Conservation (phyloP, 2,888 invertebrate genomes). For the Ophioninae sp. region DNA sequence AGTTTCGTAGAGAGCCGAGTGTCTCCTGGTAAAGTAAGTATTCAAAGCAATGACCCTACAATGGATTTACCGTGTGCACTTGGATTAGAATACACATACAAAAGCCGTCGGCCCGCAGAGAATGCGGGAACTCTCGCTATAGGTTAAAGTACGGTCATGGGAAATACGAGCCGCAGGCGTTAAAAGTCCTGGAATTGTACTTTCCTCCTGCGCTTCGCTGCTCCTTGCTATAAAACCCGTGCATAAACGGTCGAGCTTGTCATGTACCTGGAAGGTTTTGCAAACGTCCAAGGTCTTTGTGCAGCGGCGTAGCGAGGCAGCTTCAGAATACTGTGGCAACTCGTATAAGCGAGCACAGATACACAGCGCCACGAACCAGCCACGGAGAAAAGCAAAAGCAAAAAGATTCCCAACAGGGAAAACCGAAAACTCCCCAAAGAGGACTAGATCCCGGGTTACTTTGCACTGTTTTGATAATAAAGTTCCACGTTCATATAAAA, state of each 20-base stretch:
- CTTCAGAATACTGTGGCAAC: too few species aligned
- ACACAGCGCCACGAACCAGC: too few species aligned
- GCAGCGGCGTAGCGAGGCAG: conserved; percentile 44
- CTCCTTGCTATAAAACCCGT: background rate
- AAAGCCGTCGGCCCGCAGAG: background rate
- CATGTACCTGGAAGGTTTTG: background rate
- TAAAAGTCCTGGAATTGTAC: background rate
- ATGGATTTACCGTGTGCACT: background rate
- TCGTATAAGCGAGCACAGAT: too few species aligned
- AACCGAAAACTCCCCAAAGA: too few species aligned
- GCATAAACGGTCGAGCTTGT: background rate
- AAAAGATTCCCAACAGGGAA: too few species aligned
- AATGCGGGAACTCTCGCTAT: background rate
- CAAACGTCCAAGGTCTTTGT: conserved; percentile 30
- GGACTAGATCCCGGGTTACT: too few species aligned
- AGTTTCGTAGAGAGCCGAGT: background rate
- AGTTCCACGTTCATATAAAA: too few species aligned
- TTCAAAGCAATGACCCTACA: background rate
- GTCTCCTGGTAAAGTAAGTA: background rate
- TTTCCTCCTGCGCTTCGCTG: background rate
- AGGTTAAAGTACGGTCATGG: background rate
- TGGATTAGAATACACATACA: background rate
- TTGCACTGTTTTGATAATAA: too few species aligned
- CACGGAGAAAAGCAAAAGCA: too few species aligned
- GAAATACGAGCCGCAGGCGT: background rate